Evolutionary conservation across 2,888 invertebrate genomes (phyloP).

Genomic region (Eretmocerus hayati): DNA sequence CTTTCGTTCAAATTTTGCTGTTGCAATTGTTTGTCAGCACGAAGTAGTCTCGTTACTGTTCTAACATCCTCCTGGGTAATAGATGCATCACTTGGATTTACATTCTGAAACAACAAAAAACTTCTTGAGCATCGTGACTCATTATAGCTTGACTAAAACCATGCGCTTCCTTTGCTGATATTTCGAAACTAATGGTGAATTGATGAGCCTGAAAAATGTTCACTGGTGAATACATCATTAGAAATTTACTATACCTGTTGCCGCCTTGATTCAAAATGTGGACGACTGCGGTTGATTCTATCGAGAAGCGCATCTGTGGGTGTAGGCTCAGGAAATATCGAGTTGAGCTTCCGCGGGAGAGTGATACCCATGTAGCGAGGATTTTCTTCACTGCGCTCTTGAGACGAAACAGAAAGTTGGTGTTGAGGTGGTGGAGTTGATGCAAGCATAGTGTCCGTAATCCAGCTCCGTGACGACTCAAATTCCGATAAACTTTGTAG

Average conservation of each 20-base stretch:
- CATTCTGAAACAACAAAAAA: slow-evolving; percentile 7
- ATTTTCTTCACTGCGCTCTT: slow-evolving; percentile 51
- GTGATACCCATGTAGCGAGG: slow-evolving; percentile 66
- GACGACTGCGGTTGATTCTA: slow-evolving; percentile 6
- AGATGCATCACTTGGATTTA: slow-evolving; percentile 10
- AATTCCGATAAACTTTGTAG: slow-evolving; percentile 42
- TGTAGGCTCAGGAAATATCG: slow-evolving; percentile 54
- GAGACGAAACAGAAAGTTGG: slow-evolving; percentile 8
- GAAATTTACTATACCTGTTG: not conserved
- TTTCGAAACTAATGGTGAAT: not conserved
- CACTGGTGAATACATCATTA: not conserved
- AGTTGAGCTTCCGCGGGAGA: slow-evolving; percentile 60
- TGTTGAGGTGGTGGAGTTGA: slow-evolving; percentile 32
- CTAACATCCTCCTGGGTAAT: slow-evolving; percentile 9
- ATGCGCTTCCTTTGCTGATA: too few relatives aligned
- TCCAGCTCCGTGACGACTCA: slow-evolving; percentile 42
- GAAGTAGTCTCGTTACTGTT: not conserved
- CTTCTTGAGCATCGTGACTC: too few relatives aligned
- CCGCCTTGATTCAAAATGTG: not conserved
- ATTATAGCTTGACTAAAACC: too few relatives aligned
- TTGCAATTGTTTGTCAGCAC: slow-evolving; percentile 2
- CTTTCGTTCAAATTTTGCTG: slow-evolving; percentile 8
- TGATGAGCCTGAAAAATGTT: not conserved
- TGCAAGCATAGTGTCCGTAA: slow-evolving; percentile 33
- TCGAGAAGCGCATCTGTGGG: slow-evolving; percentile 17